Percentiles rank a stretch among this genome's conserved stretches.
Evolutionary conservation across 1,140 invertebrate genomes (phyloP).

Genomic region (Tribolium madens): DNA sequence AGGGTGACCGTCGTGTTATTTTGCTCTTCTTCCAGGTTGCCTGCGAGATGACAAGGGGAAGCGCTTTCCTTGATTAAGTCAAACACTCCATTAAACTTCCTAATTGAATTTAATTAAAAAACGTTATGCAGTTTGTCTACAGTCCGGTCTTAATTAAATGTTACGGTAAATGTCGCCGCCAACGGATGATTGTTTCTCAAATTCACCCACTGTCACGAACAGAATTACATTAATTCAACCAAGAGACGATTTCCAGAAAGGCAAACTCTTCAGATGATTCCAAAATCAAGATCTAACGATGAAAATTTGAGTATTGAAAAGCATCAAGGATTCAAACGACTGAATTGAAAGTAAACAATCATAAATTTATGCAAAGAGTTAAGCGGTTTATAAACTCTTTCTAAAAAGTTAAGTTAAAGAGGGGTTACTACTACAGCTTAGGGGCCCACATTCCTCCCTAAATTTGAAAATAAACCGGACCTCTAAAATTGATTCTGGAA

Average conservation of each 20-base stretch:
- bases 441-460: not conserved
- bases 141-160: constrained; percentile 51
- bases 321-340: not conserved
- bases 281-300: not conserved
- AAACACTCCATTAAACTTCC: constrained; percentile 52
- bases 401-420: not conserved
- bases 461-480: not conserved
- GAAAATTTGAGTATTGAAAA: not conserved
- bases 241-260: not conserved
- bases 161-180: constrained; percentile 40
- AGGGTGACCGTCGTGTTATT: constrained; percentile 24
- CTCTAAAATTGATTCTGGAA: no score
- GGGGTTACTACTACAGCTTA: not conserved
- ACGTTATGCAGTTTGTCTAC: constrained; percentile 41
- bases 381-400: not conserved
- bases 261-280: not conserved
- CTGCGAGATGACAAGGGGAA: constrained; percentile 42
- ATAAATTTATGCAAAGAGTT: not conserved
- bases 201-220: not conserved
- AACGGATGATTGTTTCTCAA: constrained; percentile 33
- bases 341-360: not conserved
- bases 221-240: not conserved
- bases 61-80: constrained; percentile 47
- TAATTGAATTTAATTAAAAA: constrained; percentile 53
- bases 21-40: constrained; percentile 29